Conservation (phyloP, 2,797 vertebrate genomes). For the Harpagifer antarcticus region DNA sequence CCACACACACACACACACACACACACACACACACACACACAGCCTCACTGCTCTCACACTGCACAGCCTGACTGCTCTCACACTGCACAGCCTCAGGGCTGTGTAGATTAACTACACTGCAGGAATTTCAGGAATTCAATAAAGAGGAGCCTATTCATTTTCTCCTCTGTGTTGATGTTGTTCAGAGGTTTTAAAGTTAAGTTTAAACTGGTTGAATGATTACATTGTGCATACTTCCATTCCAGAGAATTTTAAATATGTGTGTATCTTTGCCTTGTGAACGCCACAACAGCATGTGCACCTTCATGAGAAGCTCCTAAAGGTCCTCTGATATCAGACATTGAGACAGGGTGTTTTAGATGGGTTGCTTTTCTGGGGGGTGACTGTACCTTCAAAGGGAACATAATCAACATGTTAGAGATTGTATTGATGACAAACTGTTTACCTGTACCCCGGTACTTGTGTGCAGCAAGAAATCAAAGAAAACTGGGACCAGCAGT, state of each 20-base stretch:
- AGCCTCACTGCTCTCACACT: too few species aligned
- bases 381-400: background rate
- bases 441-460: background rate
- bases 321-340: background rate
- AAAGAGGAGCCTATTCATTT: constrained; percentile 7
- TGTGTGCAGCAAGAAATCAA: background rate
- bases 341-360: background rate
- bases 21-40: too few species aligned
- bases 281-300: background rate
- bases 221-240: constrained; percentile 4
- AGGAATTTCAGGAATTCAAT: constrained; percentile 32
- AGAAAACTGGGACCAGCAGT: too few species aligned
- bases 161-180: constrained; percentile 1
- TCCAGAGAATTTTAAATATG: background rate
- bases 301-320: background rate
- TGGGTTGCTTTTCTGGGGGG: background rate
- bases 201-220: constrained; percentile 14
- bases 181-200: background rate
- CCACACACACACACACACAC: too few species aligned
- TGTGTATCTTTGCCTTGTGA: background rate
- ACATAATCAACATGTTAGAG: background rate
- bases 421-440: background rate
- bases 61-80: too few species aligned
- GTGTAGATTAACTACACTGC: constrained; percentile 14
- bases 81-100: background rate